Conservation (phyloP, 1,140 invertebrate genomes). For the Achatina immaculata region DNA sequence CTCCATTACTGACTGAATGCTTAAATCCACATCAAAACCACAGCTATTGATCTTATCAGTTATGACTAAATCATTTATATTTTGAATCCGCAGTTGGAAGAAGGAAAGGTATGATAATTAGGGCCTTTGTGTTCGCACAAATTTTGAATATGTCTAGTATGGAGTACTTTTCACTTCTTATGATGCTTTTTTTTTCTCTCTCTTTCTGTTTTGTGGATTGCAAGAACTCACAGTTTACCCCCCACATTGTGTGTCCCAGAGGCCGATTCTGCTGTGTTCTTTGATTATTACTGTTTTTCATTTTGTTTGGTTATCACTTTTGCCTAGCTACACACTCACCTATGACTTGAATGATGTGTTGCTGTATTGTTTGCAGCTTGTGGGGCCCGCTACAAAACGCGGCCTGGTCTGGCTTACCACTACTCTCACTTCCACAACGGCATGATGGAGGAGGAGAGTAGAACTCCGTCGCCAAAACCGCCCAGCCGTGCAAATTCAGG, state of each 20-base stretch:
- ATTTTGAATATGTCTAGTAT: slow-evolving; percentile 15
- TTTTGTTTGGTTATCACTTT: slow-evolving; percentile 29
- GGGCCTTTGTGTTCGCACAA: not conserved
- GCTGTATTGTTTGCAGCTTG: slow-evolving; percentile 80
- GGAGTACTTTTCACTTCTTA: slow-evolving; percentile 9
- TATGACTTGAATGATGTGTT: slow-evolving; percentile 31
- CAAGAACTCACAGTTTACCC: not conserved
- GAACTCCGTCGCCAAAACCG: slow-evolving; percentile 69
- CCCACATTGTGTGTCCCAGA: not conserved
- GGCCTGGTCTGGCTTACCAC: slow-evolving; percentile 96
- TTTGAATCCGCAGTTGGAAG: slow-evolving; percentile 38
- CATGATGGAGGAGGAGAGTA: slow-evolving; percentile 64
- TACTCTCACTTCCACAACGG: slow-evolving; percentile 92
- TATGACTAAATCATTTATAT: too few relatives aligned
- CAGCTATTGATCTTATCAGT: too few relatives aligned
- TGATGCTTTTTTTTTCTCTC: slow-evolving; percentile 6
- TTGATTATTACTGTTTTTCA: not conserved
- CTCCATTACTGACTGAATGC: too few relatives aligned
- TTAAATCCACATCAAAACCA: too few relatives aligned
- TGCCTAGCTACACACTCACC: slow-evolving; percentile 16
- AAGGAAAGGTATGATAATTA: slow-evolving; percentile 33
- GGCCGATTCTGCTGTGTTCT: not conserved
- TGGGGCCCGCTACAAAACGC: slow-evolving; percentile 96
- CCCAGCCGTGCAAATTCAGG: slow-evolving; percentile 44
- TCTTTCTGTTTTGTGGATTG: not conserved